These are phyloP conservation scores for Hoplostethus atlanticus DNA, from an alignment of 2,797 vertebrate species.

Conservation along the genomic window DNA sequence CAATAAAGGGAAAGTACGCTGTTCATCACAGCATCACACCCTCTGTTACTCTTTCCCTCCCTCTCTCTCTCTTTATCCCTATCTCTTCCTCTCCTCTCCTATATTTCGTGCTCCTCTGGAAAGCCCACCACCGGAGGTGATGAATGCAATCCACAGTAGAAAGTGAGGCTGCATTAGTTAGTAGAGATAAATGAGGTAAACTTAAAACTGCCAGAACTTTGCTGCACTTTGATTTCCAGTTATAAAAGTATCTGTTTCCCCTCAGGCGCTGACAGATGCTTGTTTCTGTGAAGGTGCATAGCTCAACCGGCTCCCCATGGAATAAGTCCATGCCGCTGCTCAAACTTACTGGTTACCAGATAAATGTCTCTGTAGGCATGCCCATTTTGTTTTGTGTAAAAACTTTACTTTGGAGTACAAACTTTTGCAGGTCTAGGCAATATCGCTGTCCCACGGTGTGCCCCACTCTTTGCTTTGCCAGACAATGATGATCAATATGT, in stretches of 20 bases:
- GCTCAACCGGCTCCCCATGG: conserved; percentile 32
- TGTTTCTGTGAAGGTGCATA: conserved; percentile 31
- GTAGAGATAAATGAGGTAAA: conserved; percentile 28
- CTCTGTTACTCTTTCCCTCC: conserved; percentile 15
- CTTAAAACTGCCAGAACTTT: conserved; percentile 21
- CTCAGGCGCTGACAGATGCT: conserved; percentile 16
- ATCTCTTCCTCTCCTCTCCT: not conserved
- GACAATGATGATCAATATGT: conserved; percentile 48
- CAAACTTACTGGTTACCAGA: conserved; percentile 12
- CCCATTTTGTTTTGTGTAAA: conserved; percentile 5
- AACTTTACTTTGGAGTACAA: conserved; percentile 31
- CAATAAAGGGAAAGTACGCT: conserved; percentile 22
- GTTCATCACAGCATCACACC: conserved; percentile 7
- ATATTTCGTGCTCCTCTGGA: conserved; percentile 7
- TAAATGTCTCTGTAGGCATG: not conserved
- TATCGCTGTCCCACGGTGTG: not conserved
- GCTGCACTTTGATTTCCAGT: conserved; percentile 37
- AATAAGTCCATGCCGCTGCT: conserved; percentile 12
- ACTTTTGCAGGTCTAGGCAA: conserved; percentile 7
- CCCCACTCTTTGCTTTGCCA: conserved; percentile 7
- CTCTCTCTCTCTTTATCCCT: conserved; percentile 13
- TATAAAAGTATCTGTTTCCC: conserved; percentile 17
- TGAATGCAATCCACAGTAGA: conserved; percentile 24
- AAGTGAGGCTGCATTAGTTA: conserved; percentile 38
- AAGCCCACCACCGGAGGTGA: not conserved